Evolutionary conservation across 2,797 vertebrate species (phyloP).

Genomic region (Enteromius anoplus): DNA sequence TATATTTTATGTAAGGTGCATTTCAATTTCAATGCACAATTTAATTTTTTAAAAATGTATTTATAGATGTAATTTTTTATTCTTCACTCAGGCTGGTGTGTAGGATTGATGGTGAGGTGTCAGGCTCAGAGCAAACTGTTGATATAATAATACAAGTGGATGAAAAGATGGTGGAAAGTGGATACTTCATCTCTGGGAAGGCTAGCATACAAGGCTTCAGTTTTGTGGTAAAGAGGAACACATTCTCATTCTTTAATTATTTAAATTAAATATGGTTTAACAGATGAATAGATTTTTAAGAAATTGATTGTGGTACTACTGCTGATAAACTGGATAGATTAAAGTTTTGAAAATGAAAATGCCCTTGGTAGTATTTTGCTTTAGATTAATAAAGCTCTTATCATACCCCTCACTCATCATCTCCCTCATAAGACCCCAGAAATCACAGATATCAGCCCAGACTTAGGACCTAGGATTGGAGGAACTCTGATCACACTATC

Average conservation of each 20-base stretch:
- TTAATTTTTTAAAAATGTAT: not conserved
- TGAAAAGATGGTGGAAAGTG: slow-evolving; percentile 65
- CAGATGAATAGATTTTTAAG: not conserved
- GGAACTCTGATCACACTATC: slow-evolving; percentile 83
- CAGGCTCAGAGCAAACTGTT: slow-evolving; percentile 63
- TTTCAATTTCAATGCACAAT: not conserved
- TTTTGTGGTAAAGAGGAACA: slow-evolving; percentile 80
- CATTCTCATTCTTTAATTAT: not conserved
- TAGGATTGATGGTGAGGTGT: slow-evolving; percentile 65
- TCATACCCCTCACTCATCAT: not conserved
- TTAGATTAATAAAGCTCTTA: not conserved
- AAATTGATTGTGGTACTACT: not conserved
- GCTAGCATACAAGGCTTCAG: slow-evolving; percentile 74
- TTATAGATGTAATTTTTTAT: not conserved
- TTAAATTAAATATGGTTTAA: not conserved
- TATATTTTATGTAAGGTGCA: not conserved
- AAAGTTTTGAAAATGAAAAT: not conserved
- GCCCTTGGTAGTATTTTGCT: not conserved
- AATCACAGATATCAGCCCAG: slow-evolving; percentile 79
- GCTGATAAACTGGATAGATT: not conserved
- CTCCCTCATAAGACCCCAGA: slow-evolving; percentile 77
- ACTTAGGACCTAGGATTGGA: slow-evolving; percentile 83
- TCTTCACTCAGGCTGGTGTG: slow-evolving; percentile 81
- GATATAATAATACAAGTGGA: slow-evolving; percentile 78
- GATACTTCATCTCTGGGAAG: slow-evolving; percentile 79